Base-by-base conservation (phyloP, 2,797 vertebrate genomes). In the Anas bernieri region DNA sequence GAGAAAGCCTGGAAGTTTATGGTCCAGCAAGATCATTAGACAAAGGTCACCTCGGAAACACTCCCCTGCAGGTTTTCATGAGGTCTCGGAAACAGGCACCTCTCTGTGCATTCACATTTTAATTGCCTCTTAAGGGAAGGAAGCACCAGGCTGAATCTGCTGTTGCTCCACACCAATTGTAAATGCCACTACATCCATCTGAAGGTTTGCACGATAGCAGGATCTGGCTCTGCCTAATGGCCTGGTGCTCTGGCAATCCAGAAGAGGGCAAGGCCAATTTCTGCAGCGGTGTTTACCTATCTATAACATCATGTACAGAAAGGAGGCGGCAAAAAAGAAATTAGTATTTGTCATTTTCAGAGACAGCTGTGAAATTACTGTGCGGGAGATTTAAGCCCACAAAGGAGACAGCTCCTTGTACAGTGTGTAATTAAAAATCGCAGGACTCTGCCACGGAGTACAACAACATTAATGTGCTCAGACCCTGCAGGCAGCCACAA, bases 61-160 rank as follows among this genome's bases (percentile, higher is more conserved):
- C 77, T 23, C 50, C 61, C 66, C 66, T 66, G 79, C 26, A 86
- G 91, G 75, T 85, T 86, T 69, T 82, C 69, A 63, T 0, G 3
- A 87, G 54, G 45, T 63, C 54, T 92, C 82, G 70, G 77, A 76
- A 72, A 77, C 73, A 78, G 58, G 79, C 58, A 83, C 31, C 41
- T 76, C 82, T 69, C 37, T 68, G 30, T 31, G 45, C 62, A 69
- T 89, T 91, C 87, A 55, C 68, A 23, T 58, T 84, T 91, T 94
- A 94, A 93, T 95, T 93, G 89, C 21, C 69, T 89, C 84, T 93
- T 39, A 41, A 78, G 55, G 35, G 79, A 80, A 86, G 73, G 55
- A 81, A 92, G 72, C 1, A 1, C 23, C 69, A 87, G 73, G 63
- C 18, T 79, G 41, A 64, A 50, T 21, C 69, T 95, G 69, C 58